phyloP scores from a whole-genome alignment of 2,113 vertebrate genomes.

The Sinocyclocheilus grahami region DNA sequence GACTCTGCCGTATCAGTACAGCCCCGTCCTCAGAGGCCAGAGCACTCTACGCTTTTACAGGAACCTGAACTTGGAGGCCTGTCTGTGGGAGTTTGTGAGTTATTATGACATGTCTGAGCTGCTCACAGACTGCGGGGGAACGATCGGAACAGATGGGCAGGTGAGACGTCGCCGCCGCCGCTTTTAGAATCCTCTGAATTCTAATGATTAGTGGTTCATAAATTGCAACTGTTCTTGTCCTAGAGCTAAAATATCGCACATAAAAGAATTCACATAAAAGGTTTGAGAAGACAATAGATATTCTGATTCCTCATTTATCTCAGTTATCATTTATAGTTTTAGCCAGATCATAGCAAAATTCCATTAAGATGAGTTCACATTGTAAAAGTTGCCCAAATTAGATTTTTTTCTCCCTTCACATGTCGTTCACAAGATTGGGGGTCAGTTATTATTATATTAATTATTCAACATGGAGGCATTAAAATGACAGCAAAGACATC shows the following conservation, averaged over 20 bases:
- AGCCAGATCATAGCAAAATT: not conserved
- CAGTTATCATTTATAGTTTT: not conserved
- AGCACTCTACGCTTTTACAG: conserved; percentile 88
- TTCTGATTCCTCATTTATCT: not conserved
- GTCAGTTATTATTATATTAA: not conserved
- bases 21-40: conserved; percentile 75
- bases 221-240: conserved; percentile 5
- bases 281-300: not conserved
- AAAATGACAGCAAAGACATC: not conserved
- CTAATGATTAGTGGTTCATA: conserved; percentile 2
- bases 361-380: not conserved
- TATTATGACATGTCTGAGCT: conserved; percentile 96
- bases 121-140: conserved; percentile 89
- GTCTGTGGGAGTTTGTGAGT: conserved; percentile 91
- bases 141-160: conserved; percentile 82
- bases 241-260: not conserved
- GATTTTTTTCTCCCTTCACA: not conserved
- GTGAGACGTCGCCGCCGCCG: conserved; percentile 56
- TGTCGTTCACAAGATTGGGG: not conserved
- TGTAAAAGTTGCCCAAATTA: not conserved
- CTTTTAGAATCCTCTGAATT: not conserved
- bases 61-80: conserved; percentile 91
- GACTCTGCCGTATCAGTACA: conserved; percentile 86
- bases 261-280: not conserved
- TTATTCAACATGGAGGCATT: not conserved